Evolutionary conservation across 2,797 vertebrate species (phyloP).

Genomic region (Loriculus beryllinus): DNA sequence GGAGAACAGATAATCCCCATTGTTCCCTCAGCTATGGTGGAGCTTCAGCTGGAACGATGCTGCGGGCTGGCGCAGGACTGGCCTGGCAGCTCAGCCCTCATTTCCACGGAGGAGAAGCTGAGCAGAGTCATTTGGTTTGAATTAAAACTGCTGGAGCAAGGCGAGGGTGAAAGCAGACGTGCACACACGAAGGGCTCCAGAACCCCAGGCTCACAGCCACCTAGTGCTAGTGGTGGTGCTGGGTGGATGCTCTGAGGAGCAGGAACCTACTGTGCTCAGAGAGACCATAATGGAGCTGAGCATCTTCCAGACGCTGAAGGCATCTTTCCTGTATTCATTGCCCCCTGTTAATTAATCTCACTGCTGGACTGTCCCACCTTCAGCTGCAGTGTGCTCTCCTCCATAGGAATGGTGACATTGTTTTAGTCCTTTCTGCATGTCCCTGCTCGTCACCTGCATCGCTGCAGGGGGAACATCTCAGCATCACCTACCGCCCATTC

Average conservation of each 20-base stretch:
- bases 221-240: neutral
- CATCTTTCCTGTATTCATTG: neutral
- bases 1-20: neutral
- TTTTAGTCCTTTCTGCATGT: neutral
- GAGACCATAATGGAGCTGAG: neutral
- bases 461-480: neutral
- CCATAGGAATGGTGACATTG: fast-evolving
- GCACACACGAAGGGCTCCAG: neutral
- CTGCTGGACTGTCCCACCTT: neutral
- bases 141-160: neutral
- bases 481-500: fast-evolving
- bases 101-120: neutral
- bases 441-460: neutral
- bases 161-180: neutral
- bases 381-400: neutral
- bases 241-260: neutral
- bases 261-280: fast-evolving
- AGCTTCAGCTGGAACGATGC: neutral
- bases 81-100: neutral
- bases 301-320: neutral
- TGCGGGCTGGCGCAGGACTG: neutral
- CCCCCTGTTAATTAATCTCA: fast-evolving
- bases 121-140: neutral
- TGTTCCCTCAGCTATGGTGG: neutral
- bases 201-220: neutral